phyloP scores from a whole-genome alignment of 2,797 vertebrate genomes.

The Natrix natrix region DNA sequence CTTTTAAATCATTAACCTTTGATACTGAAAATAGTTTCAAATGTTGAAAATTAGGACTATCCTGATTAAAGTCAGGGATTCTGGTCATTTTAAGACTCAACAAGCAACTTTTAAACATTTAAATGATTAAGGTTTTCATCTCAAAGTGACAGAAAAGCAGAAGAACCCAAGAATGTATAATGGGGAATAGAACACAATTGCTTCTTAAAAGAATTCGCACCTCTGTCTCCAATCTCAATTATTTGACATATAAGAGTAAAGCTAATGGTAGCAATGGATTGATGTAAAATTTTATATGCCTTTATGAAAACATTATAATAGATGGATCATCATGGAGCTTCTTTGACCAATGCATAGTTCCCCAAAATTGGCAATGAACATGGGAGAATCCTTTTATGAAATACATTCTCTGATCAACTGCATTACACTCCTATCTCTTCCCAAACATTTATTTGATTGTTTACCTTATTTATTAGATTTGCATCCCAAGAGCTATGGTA shows the following conservation, averaged over 20 bases:
- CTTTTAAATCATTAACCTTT: not conserved
- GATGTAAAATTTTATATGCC: not conserved
- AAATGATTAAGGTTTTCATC: not conserved
- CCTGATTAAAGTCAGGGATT: not conserved
- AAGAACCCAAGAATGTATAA: not conserved
- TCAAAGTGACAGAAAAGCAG: not conserved
- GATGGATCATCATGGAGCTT: no score
- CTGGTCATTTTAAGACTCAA: not conserved
- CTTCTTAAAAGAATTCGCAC: no score
- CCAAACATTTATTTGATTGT: not conserved
- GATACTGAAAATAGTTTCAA: not conserved
- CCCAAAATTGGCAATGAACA: not conserved
- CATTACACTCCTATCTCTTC: not conserved
- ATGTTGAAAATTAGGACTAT: not conserved
- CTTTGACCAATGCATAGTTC: not conserved
- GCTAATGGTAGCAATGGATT: not conserved
- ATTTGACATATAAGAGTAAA: not conserved
- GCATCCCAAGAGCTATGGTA: not conserved
- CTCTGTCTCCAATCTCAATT: not conserved
- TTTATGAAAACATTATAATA: not conserved
- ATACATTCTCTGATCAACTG: not conserved
- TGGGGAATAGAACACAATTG: not conserved
- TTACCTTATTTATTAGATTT: not conserved
- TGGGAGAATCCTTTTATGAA: not conserved
- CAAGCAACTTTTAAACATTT: not conserved